phyloP scores from a whole-genome alignment of 2,888 invertebrate genomes.

The Cerceris ruficornis region DNA sequence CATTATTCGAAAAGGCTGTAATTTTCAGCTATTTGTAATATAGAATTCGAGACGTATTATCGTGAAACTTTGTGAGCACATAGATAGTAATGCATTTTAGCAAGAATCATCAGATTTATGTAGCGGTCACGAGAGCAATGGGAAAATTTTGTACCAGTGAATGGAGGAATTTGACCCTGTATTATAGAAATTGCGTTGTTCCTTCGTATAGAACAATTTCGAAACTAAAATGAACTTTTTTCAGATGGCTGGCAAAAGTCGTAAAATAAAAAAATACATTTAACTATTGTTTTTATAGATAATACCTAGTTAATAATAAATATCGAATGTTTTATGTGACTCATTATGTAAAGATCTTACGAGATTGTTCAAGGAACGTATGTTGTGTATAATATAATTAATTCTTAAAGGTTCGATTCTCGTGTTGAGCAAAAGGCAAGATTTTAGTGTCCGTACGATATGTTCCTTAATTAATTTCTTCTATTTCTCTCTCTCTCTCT shows the following conservation, averaged over 20 bases:
- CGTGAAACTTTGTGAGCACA: conserved; percentile 47
- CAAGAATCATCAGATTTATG: conserved; percentile 29
- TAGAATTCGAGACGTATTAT: conserved; percentile 32
- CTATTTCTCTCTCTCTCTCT: too few relatives aligned
- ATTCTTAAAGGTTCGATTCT: conserved; percentile 26
- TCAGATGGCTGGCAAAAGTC: conserved; percentile 16
- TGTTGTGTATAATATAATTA: conserved; percentile 25
- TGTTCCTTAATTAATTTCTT: too few relatives aligned
- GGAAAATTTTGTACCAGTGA: conserved; percentile 57
- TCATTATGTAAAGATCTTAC: conserved; percentile 17
- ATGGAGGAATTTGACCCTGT: conserved; percentile 42
- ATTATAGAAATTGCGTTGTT: conserved; percentile 44
- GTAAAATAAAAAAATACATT: conserved; percentile 15
- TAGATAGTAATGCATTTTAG: conserved; percentile 65
- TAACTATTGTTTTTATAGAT: conserved; percentile 25
- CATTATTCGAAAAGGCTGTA: conserved; percentile 20
- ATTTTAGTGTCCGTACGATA: conserved; percentile 26
- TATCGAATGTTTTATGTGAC: conserved; percentile 17
- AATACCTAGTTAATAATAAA: conserved; percentile 20
- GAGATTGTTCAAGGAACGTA: conserved; percentile 23
- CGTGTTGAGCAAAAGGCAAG: conserved; percentile 15
- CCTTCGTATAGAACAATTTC: conserved; percentile 23
- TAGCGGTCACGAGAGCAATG: conserved; percentile 37
- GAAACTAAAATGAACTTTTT: conserved; percentile 12
- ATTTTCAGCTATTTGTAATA: conserved; percentile 42